Conservation (phyloP, 1,140 invertebrate genomes). For the Spodoptera frugiperda region DNA sequence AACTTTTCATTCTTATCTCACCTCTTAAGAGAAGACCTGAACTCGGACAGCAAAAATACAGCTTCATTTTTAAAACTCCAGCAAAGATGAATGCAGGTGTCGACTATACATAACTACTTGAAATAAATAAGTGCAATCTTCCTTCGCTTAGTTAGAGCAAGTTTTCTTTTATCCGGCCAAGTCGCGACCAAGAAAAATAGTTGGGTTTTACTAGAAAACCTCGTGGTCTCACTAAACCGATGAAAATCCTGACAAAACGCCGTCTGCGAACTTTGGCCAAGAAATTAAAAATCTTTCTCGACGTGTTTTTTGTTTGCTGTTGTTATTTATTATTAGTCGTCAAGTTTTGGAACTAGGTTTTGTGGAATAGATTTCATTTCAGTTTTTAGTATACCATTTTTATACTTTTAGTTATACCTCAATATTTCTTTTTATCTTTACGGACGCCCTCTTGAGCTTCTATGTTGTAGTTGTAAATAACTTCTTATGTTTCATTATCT, state of each 20-base stretch:
- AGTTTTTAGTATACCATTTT: neutral
- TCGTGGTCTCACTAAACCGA: conserved; percentile 45
- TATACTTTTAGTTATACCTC: too few relatives aligned
- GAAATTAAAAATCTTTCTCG: conserved; percentile 43
- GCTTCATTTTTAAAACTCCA: conserved; percentile 10
- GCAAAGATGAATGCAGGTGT: conserved; percentile 41
- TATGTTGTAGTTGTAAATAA: too few relatives aligned
- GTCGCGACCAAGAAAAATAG: conserved; percentile 53
- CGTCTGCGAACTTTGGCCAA: conserved; percentile 43
- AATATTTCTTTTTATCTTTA: too few relatives aligned
- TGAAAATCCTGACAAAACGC: conserved; percentile 43
- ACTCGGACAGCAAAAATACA: neutral
- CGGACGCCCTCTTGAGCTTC: too few relatives aligned
- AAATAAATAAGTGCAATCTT: conserved; percentile 53
- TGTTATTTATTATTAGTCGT: conserved; percentile 30
- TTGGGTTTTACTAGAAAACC: conserved; percentile 46
- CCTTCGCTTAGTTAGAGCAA: conserved; percentile 48
- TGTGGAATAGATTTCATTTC: neutral
- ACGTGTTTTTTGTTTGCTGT: conserved; percentile 32
- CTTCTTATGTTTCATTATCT: too few relatives aligned
- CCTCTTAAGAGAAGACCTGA: conserved; percentile 7
- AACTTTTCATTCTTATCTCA: conserved; percentile 18
- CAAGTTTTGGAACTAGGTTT: conserved; percentile 11
- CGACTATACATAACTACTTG: conserved; percentile 11
- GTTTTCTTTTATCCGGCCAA: conserved; percentile 53